Percentiles rank a stretch among this genome's conserved stretches.
Conservation (phyloP, 2,888 invertebrate genomes). For the Chrysodeixis includens region DNA sequence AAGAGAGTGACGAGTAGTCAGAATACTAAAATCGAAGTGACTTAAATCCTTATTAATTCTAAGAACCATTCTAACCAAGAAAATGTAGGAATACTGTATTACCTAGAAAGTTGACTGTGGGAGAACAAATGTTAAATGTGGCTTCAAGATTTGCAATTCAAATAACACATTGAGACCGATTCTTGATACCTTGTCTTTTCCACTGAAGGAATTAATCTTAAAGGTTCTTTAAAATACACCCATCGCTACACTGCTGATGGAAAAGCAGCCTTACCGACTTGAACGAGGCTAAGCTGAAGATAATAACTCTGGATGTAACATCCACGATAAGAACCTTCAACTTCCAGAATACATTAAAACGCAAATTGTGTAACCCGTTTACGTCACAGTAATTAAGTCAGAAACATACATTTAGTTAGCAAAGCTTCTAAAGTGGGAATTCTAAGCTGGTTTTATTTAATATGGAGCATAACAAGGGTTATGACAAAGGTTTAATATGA, state of each 20-base stretch:
- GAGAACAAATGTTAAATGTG: background rate
- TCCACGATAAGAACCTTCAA: constrained; percentile 1
- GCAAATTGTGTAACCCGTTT: constrained; percentile 1
- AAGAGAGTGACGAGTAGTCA: too few relatives aligned
- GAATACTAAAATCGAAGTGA: too few relatives aligned
- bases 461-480: constrained; percentile 11
- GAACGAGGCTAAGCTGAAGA: background rate
- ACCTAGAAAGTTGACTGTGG: background rate
- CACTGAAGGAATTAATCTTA: too few relatives aligned
- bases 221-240: too few relatives aligned
- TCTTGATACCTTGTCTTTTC: too few relatives aligned
- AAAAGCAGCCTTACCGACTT: too few relatives aligned
- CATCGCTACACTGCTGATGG: too few relatives aligned
- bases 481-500: constrained; percentile 6
- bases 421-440: constrained; percentile 1
- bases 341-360: constrained; percentile 4
- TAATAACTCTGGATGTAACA: constrained; percentile 1
- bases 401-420: constrained; percentile 1
- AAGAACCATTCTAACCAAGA: too few relatives aligned
- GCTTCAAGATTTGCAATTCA: too few relatives aligned
- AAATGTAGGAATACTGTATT: background rate
- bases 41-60: too few relatives aligned
- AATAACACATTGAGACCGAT: too few relatives aligned
- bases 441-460: background rate
- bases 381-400: constrained; percentile 4